Base-by-base conservation (phyloP, 2,113 vertebrate genomes). In the Dromaius novaehollandiae region DNA sequence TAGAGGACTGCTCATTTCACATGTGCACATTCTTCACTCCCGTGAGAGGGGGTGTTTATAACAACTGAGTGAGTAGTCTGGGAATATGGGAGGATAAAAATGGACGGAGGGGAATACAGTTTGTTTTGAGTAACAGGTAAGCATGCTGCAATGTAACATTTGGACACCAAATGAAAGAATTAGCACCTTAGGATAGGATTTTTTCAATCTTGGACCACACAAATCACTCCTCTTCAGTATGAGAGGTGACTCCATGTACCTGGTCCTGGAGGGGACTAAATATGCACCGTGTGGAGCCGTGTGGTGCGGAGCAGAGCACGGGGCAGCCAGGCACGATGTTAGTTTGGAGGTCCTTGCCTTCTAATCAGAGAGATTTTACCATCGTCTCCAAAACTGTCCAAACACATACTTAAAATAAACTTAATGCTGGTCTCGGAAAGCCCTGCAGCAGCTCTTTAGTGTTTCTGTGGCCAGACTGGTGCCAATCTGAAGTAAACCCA, bases 241-340 rank as follows among this genome's bases (percentile, higher is more conserved):
- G 68, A 24, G 32, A 44, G 0, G 6, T 68, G 70, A 30, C 18
- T 11, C 10, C 26, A 2, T 0, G 48, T 69, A 14, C 40, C 26
- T 86, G 2, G 55, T 64, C 46, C 24, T 21, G 26, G 6, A 40
- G 56, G 61, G 66, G 24, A 20, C 53, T 30, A 2, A 73, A 16
- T 24, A 0, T 3, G 25, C 11, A 6, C 26, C 10, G 4, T 1
- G 2, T n/a, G 55, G 77, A 28, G 55, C 69, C 4, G 19, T 34
- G 6, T 13, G 65, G 2, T 74, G n/a, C 51, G n/a, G 32, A 32
- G 48, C 8, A 42, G 46, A 60, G 24, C 40, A 42, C n/a, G 53
- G 61, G 75, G 38, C 84, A 56, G 61, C 10, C 13, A n/a, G 32
- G 42, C 58, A 50, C 7, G 3, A 66, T 66, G 40, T 38, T 4